Percentiles rank a stretch among this genome's conserved stretches.
These are phyloP conservation scores for Carassius gibelio DNA, from an alignment of 2,113 vertebrate species.

Conservation along the genomic window DNA sequence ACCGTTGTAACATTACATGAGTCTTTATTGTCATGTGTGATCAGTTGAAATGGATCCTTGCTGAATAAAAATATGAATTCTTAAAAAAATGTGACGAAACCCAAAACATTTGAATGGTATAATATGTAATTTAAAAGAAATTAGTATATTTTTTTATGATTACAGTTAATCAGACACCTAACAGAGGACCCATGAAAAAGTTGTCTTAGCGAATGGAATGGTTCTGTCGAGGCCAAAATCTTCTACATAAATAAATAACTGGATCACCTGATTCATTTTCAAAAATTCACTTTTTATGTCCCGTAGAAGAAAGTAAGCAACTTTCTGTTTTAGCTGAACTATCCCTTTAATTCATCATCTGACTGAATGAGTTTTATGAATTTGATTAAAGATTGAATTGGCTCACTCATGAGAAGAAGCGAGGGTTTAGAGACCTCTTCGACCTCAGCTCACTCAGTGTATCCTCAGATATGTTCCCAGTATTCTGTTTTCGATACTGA, in stretches of 20 bases:
- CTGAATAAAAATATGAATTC: background rate
- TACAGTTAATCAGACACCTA: background rate
- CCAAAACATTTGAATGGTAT: background rate
- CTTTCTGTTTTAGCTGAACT: background rate
- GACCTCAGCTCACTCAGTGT: background rate
- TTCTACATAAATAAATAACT: too few relatives aligned
- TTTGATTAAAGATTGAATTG: background rate
- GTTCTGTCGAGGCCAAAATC: background rate
- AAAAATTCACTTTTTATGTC: background rate
- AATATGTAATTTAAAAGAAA: background rate
- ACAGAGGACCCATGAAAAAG: background rate
- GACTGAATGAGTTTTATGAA: background rate
- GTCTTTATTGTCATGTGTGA: background rate
- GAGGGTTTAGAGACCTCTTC: background rate
- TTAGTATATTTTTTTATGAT: too few relatives aligned
- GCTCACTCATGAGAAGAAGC: background rate
- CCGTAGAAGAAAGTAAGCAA: background rate
- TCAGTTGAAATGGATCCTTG: background rate
- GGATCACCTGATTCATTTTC: background rate
- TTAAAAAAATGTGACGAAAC: background rate
- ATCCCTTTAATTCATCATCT: background rate
- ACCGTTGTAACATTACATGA: background rate
- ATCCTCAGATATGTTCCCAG: background rate
- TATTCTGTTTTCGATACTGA: background rate
- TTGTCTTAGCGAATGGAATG: background rate